A percentile compares a stretch with the other conserved stretches of the same genome.
phyloP scores from a whole-genome alignment of 2,113 vertebrate genomes.

The Melierax canorus region DNA sequence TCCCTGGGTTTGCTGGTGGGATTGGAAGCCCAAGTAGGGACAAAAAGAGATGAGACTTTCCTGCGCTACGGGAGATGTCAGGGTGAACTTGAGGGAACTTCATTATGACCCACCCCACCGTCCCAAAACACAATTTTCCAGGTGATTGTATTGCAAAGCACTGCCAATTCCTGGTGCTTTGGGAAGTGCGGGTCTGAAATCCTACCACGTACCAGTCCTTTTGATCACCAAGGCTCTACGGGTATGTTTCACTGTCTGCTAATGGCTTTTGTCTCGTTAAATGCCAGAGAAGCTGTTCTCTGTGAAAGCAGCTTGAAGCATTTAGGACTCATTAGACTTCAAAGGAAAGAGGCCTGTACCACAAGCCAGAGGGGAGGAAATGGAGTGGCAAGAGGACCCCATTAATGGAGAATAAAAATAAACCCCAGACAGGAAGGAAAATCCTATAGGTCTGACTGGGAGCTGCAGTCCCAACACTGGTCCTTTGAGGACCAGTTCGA shows the following conservation, averaged over 20 bases:
- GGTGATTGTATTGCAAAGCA: background rate
- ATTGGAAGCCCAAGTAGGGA: background rate
- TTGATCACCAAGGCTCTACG: background rate
- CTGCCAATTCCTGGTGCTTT: background rate
- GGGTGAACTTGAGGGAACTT: background rate
- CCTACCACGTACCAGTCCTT: background rate
- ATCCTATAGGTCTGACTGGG: conserved; percentile 59
- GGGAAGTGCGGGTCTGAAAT: background rate
- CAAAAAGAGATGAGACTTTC: background rate
- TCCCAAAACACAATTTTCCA: background rate
- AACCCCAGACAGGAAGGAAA: conserved; percentile 63
- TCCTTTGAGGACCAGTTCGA: background rate
- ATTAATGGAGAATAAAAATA: conserved; percentile 54
- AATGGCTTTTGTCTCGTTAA: conserved; percentile 44
- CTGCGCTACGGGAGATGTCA: background rate
- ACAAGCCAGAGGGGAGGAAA: conserved; percentile 26
- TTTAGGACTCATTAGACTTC: conserved; percentile 60
- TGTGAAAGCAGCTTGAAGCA: conserved; percentile 52
- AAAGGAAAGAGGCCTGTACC: conserved; percentile 22
- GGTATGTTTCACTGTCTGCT: background rate
- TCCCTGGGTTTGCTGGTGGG: background rate
- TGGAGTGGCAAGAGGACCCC: conserved; percentile 37
- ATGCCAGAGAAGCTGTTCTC: background rate
- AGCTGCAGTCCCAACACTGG: background rate
- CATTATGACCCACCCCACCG: no score